A percentile compares a stretch with the other conserved stretches of the same genome.
Conservation (phyloP, 2,113 vertebrate species). For the Sporophila hypoxantha region DNA sequence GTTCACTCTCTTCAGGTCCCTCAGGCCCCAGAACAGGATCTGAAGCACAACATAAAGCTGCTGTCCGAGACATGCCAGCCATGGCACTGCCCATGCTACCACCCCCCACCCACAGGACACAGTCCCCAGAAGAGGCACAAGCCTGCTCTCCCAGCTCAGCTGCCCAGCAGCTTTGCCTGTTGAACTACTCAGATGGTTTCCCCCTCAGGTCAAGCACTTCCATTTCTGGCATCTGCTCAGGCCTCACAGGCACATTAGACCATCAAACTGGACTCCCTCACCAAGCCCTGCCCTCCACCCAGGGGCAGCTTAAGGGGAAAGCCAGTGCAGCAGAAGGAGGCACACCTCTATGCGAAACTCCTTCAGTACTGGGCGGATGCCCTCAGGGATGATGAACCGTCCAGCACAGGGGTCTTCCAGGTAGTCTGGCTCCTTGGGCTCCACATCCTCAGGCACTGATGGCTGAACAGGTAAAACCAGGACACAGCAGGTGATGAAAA, state of each 20-base stretch:
- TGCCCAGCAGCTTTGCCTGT: background rate
- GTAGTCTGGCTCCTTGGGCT: conserved; percentile 74
- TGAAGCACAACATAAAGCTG: conserved; percentile 30
- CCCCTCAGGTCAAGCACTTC: background rate
- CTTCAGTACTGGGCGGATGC: conserved; percentile 80
- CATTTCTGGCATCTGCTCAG: background rate
- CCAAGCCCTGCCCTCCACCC: background rate
- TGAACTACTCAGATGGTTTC: background rate
- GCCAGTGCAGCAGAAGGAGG: background rate
- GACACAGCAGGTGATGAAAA: background rate
- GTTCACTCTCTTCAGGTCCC: conserved; percentile 84
- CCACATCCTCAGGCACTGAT: conserved; percentile 74
- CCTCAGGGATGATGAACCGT: conserved; percentile 79
- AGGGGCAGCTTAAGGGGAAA: background rate
- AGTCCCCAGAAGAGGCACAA: background rate
- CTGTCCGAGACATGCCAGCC: background rate
- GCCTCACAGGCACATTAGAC: background rate
- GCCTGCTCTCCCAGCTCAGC: background rate
- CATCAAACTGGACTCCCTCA: background rate
- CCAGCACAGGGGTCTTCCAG: conserved; percentile 57
- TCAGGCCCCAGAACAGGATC: conserved; percentile 92
- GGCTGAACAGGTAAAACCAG: conserved; percentile 68
- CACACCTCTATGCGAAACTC: conserved; percentile 87
- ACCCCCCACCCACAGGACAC: background rate
- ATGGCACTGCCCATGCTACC: background rate